Conservation (phyloP, 1,140 invertebrate genomes). For the Tribolium castaneum region DNA sequence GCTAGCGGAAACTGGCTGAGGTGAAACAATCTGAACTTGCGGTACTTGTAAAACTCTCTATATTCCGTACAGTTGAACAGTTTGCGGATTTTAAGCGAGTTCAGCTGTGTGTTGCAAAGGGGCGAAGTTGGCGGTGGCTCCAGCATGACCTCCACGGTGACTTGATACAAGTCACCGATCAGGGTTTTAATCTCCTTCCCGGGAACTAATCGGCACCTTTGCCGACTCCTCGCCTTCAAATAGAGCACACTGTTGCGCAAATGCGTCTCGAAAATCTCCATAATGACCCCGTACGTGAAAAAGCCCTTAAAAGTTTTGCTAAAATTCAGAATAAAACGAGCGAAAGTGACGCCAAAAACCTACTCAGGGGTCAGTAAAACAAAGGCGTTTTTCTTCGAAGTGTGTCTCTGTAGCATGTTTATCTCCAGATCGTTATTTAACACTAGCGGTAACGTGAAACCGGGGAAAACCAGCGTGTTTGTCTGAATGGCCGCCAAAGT, state of each 20-base stretch:
- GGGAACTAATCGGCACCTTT: constrained; percentile 59
- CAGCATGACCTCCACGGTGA: constrained; percentile 57
- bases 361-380: constrained; percentile 60
- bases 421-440: constrained; percentile 54
- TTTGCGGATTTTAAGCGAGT: constrained; percentile 52
- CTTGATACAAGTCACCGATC: constrained; percentile 54
- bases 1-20: constrained; percentile 56
- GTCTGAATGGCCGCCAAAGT: constrained; percentile 58
- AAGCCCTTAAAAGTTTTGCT: constrained; percentile 50
- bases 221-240: constrained; percentile 61
- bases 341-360: constrained; percentile 16
- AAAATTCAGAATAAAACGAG: background rate
- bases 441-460: constrained; percentile 61
- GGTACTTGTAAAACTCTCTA: constrained; percentile 47
- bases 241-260: constrained; percentile 52
- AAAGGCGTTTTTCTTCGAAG: constrained; percentile 57
- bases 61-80: constrained; percentile 43
- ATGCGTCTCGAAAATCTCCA: constrained; percentile 61
- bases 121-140: constrained; percentile 57
- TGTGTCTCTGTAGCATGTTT: constrained; percentile 54
- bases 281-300: constrained; percentile 60
- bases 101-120: constrained; percentile 56
- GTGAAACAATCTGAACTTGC: constrained; percentile 59
- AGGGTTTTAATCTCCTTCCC: constrained; percentile 51
- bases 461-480: constrained; percentile 62